phyloP scores from a whole-genome alignment of 1,140 invertebrate species.

The Tachypleus tridentatus region DNA sequence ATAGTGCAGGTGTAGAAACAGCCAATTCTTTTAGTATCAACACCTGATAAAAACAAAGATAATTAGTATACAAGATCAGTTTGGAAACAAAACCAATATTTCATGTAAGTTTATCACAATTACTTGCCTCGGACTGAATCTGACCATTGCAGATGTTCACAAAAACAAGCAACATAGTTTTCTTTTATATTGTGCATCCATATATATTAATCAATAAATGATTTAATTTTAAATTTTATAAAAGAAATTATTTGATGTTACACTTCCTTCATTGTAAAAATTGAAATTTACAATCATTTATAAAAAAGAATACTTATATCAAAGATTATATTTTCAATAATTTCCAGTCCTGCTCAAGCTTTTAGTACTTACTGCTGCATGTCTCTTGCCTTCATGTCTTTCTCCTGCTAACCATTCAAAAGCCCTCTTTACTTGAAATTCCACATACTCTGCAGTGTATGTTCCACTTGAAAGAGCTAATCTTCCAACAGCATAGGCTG shows the following conservation, averaged over 20 bases:
- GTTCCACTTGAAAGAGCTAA: conserved; percentile 81
- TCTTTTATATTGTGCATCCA: too few species aligned
- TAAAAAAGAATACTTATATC: conserved; percentile 6
- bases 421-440: conserved; percentile 88
- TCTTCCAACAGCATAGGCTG: conserved; percentile 86
- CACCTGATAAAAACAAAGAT: conserved; percentile 39
- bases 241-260: not conserved
- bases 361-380: conserved; percentile 57
- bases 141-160: too few species aligned
- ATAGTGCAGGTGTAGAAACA: conserved; percentile 90
- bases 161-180: too few species aligned
- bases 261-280: too few species aligned
- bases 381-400: conserved; percentile 73
- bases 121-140: too few species aligned
- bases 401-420: conserved; percentile 87
- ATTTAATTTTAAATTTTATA: too few species aligned
- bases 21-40: conserved; percentile 86
- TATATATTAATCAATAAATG: too few species aligned
- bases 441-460: conserved; percentile 87
- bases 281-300: too few species aligned
- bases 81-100: too few species aligned
- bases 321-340: not conserved
- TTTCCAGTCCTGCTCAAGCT: conserved; percentile 4
- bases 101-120: too few species aligned
- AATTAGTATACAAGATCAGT: not conserved